phyloP scores from a whole-genome alignment of 2,888 invertebrate species.

The Xanthostigma xanthostigma region DNA sequence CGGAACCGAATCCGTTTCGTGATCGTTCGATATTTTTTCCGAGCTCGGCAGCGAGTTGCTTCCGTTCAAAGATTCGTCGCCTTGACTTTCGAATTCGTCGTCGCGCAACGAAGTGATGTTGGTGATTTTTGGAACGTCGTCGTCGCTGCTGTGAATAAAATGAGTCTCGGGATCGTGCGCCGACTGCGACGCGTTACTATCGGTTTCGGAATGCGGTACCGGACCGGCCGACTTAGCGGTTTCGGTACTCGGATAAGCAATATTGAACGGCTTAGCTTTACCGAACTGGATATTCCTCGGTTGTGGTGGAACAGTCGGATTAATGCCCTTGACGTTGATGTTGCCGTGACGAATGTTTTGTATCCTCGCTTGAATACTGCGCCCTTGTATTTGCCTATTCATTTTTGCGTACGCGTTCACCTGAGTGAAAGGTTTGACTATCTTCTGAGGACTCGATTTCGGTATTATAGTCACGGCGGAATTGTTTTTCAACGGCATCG shows the following conservation, averaged over 20 bases:
- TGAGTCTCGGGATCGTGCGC: slow-evolving; percentile 10
- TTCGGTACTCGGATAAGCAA: slow-evolving; percentile 2
- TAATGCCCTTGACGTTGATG: slow-evolving; percentile 19
- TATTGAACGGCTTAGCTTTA: slow-evolving; percentile 9
- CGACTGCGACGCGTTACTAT: slow-evolving; percentile 4
- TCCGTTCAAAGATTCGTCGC: slow-evolving; percentile 1
- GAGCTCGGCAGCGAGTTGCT: slow-evolving; percentile 3
- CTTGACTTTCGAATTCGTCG: slow-evolving; percentile 3
- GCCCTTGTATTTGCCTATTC: slow-evolving; percentile 5
- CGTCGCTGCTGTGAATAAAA: slow-evolving; percentile 15
- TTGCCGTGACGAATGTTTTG: slow-evolving; percentile 17
- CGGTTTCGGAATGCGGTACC: slow-evolving; percentile 3
- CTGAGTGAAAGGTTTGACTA: slow-evolving; percentile 21
- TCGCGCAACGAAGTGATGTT: no score
- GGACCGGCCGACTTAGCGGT: slow-evolving; percentile 7
- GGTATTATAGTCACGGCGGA: slow-evolving; percentile 44
- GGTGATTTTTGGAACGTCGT: slow-evolving; percentile 11
- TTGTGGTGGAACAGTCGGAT: slow-evolving; percentile 17
- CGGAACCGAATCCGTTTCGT: not conserved
- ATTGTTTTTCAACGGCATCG: slow-evolving; percentile 37
- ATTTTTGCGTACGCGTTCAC: slow-evolving; percentile 11
- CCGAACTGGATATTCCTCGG: slow-evolving; percentile 6
- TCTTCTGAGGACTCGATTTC: slow-evolving; percentile 19
- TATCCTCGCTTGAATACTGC: slow-evolving; percentile 2
- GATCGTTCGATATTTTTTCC: not conserved